Base-by-base conservation (phyloP, 2,113 vertebrate species). In the Protomyctophum bolini region DNA sequence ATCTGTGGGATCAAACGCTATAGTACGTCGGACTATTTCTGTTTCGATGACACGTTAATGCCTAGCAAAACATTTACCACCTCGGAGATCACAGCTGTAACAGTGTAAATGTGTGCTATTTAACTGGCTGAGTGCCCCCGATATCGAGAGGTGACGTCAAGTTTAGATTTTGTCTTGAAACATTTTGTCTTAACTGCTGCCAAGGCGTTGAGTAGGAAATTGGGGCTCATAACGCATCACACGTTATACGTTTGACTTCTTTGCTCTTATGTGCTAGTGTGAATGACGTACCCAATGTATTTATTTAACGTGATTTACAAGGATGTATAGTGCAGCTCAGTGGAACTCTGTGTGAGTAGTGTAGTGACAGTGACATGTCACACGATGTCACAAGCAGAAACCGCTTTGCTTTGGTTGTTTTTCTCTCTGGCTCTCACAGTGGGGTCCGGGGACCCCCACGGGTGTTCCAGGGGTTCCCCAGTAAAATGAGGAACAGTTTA, bases 41-140 rank as follows among this genome's bases (percentile, higher is more conserved):
- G 33, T 84, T 89, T 85, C 86, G 86, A 88, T 88, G 90, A 87
- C 63, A 73, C 57, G 83, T 74, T 90, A 90, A 91, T 90, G 84
- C 86, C 85, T 83, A 77, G 64, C 76, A 83, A 90, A 90, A 82
- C 88, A 88, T 90, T 89, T 79, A 80, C 70, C 66, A 83, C 86
- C 81, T 75, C 73, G 33, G 58, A 80, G 84, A 86, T 91, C 87
- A 90, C 83, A 90, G 62, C 69, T 72, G 51, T 68, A 81, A 83
- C 80, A 76, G 84, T 81, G 88, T 86, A 70, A 81, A 84, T 65
- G 83, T 59, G 63, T 63, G 76, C 73, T 63, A 85, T 77, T 60
- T 68, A 80, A 81, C 6, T 51, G 63, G 64, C 33, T 41, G 33
- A 41, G 33, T 6, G 33, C 75, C 58, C 68, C 71, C 50, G 68